Evolutionary conservation across 2,797 vertebrate genomes (phyloP).

Genomic region (Emys orbicularis): DNA sequence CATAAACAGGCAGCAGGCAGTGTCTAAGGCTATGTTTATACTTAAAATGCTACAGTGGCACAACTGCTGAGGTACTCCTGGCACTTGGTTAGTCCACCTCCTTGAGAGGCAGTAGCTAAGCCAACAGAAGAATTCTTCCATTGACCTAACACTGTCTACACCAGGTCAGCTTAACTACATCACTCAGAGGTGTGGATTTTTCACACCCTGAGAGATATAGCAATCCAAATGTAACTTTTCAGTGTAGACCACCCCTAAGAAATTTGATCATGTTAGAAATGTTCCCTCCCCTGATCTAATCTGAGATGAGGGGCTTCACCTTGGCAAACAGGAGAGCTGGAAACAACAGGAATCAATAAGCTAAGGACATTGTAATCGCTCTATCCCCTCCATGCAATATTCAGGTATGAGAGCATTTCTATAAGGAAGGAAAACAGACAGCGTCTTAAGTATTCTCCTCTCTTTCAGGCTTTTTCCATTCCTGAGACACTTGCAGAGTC

Average conservation of each 20-base stretch:
- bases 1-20: not conserved
- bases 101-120: not conserved
- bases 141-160: not conserved
- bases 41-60: not conserved
- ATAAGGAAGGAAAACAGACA: not conserved
- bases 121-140: not conserved
- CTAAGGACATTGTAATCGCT: too few species aligned
- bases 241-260: not conserved
- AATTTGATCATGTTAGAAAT: not conserved
- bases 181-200: not conserved
- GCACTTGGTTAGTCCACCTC: not conserved
- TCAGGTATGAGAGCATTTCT: not conserved
- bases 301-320: not conserved
- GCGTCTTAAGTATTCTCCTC: not conserved
- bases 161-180: not conserved
- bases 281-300: not conserved
- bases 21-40: not conserved
- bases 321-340: not conserved
- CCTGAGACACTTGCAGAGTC: accelerated
- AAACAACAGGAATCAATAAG: not conserved
- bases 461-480: not conserved
- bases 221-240: not conserved
- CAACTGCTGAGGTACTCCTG: not conserved
- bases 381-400: not conserved
- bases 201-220: not conserved